phyloP scores from a whole-genome alignment of 1,140 invertebrate species.

The Lordiphosa collinella region DNA sequence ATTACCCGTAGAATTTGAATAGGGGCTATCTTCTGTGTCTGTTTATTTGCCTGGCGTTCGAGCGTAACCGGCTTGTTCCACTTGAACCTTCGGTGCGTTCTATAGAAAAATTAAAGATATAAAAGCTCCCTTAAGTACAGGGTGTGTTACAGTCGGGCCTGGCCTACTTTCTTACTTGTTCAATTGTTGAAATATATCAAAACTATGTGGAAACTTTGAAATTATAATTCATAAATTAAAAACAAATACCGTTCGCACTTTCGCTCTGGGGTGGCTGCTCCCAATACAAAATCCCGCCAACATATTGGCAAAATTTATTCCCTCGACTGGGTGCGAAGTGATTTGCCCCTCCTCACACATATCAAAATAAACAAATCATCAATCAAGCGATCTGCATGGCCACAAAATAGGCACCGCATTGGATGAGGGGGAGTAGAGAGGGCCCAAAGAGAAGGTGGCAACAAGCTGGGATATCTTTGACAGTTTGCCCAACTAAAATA shows the following conservation, averaged over 20 bases:
- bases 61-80: too few species aligned
- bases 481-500: slow-evolving; percentile 65
- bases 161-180: too few species aligned
- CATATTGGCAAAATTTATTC: slow-evolving; percentile 51
- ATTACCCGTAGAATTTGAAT: too few species aligned
- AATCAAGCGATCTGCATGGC: slow-evolving; percentile 68
- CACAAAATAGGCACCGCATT: slow-evolving; percentile 21
- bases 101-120: too few species aligned
- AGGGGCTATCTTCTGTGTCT: too few species aligned
- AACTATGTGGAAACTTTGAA: slow-evolving; percentile 47
- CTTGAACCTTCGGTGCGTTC: too few species aligned
- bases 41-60: too few species aligned
- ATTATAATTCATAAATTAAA: slow-evolving; percentile 72
- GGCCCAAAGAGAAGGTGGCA: slow-evolving; percentile 4
- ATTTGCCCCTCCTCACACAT: slow-evolving; percentile 40
- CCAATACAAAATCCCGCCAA: slow-evolving; percentile 32
- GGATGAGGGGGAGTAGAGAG: not conserved
- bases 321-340: slow-evolving; percentile 56
- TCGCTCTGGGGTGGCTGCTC: slow-evolving; percentile 46
- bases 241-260: slow-evolving; percentile 43
- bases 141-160: too few species aligned
- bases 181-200: slow-evolving; percentile 56
- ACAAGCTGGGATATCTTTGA: slow-evolving; percentile 71
- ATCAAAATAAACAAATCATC: slow-evolving; percentile 79
- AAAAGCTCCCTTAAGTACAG: too few species aligned